A percentile compares a stretch with the other conserved stretches of the same genome.
Conservation (phyloP, 2,797 vertebrate genomes). For the Staurois parvus region DNA sequence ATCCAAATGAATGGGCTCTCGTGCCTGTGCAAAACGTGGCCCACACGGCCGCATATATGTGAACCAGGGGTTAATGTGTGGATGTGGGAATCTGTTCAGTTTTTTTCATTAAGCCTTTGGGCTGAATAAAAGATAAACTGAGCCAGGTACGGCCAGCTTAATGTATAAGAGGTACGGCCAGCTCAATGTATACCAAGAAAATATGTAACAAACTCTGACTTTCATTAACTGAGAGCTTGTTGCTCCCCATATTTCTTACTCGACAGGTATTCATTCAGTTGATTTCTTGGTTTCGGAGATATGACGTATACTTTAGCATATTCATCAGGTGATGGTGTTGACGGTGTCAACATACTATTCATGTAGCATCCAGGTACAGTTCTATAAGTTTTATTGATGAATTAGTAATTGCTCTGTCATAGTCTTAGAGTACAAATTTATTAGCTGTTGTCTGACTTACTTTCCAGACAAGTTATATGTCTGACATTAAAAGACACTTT, state of each 20-base stretch:
- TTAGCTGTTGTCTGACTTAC: constrained; percentile 20
- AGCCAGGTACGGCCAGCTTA: too few species aligned
- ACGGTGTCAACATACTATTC: background rate
- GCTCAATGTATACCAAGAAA: too few species aligned
- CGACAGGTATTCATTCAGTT: background rate
- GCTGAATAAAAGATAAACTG: too few species aligned
- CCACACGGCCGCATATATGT: too few species aligned
- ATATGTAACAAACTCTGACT: too few species aligned
- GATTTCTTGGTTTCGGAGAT: background rate
- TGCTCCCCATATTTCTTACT: background rate
- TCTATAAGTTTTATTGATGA: constrained; percentile 19
- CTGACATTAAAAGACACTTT: background rate
- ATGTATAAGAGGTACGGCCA: too few species aligned
- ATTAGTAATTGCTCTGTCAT: constrained; percentile 24
- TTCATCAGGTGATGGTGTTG: background rate
- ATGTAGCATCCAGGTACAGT: background rate
- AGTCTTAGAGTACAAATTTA: background rate
- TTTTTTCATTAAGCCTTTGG: too few species aligned
- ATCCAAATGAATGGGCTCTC: too few species aligned
- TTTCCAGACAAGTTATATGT: constrained; percentile 8
- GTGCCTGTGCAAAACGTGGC: too few species aligned
- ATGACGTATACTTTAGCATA: background rate
- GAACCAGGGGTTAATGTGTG: too few species aligned
- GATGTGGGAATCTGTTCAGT: too few species aligned
- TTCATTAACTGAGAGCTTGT: too few species aligned